phyloP scores from a whole-genome alignment of 2,888 invertebrate genomes.

The Bimastos eiseni region DNA sequence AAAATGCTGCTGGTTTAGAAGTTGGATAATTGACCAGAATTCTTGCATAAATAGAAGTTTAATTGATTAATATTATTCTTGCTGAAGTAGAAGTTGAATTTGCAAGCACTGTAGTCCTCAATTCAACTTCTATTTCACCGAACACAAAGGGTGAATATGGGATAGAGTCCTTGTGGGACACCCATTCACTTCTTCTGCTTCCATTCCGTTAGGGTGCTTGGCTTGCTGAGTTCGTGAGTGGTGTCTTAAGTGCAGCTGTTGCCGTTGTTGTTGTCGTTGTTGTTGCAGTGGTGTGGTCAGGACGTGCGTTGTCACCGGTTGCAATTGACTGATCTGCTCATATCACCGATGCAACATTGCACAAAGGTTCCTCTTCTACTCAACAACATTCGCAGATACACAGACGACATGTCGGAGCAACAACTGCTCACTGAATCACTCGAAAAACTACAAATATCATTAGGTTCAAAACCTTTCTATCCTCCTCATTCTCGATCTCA shows the following conservation, averaged over 20 bases:
- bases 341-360: conserved; percentile 70
- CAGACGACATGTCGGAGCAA: conserved; percentile 65
- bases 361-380: conserved; percentile 70
- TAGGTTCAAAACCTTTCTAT: conserved; percentile 61
- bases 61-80: too few relatives aligned
- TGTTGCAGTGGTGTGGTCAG: conserved; percentile 66
- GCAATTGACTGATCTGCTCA: conserved; percentile 70
- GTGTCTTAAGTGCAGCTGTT: background rate
- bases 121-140: too few relatives aligned
- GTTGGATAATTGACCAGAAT: too few relatives aligned
- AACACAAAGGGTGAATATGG: too few relatives aligned
- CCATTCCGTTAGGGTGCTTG: background rate
- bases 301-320: conserved; percentile 69
- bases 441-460: conserved; percentile 67
- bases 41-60: too few relatives aligned
- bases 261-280: background rate
- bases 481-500: background rate
- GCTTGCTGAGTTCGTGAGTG: background rate
- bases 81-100: too few relatives aligned
- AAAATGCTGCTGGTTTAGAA: too few relatives aligned
- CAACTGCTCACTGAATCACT: conserved; percentile 66
- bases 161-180: too few relatives aligned
- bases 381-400: conserved; percentile 67
- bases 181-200: background rate
- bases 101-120: too few relatives aligned